These are phyloP conservation scores for Vesta saturnalis DNA, from an alignment of 2,888 invertebrate species.

Conservation along the genomic window DNA sequence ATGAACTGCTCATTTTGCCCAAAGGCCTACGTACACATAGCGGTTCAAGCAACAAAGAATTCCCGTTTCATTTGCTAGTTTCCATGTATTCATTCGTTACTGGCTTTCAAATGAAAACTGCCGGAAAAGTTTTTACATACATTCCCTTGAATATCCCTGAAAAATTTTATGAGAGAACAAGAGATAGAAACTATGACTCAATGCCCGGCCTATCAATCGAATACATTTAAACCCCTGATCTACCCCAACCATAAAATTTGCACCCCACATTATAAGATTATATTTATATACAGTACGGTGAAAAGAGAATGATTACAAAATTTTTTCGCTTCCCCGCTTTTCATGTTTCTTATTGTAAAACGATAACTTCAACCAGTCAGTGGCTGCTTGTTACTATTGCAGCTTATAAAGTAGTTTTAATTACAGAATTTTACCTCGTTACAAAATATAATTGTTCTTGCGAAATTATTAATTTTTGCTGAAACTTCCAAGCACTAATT, in stretches of 20 bases:
- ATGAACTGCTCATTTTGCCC: slow-evolving; percentile 50
- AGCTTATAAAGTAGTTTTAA: slow-evolving; percentile 21
- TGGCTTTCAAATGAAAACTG: slow-evolving; percentile 57
- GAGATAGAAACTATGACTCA: slow-evolving; percentile 17
- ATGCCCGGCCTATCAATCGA: slow-evolving; percentile 7
- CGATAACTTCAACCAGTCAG: too few species aligned
- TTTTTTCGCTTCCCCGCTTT: slow-evolving; percentile 3
- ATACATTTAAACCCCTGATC: slow-evolving; percentile 19
- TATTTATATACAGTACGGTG: neutral
- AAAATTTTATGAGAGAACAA: slow-evolving; percentile 1
- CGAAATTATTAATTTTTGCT: slow-evolving; percentile 25
- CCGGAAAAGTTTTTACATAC: slow-evolving; percentile 54
- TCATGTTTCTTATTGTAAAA: slow-evolving; percentile 13
- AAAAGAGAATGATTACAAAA: neutral
- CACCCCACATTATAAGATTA: neutral
- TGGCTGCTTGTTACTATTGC: too few species aligned
- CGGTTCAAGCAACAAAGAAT: slow-evolving; percentile 53
- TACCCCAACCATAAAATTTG: slow-evolving; percentile 17
- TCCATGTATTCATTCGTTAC: slow-evolving; percentile 49
- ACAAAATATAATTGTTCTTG: slow-evolving; percentile 19
- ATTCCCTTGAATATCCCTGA: slow-evolving; percentile 16
- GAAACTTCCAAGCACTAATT: slow-evolving; percentile 26
- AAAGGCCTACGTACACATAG: slow-evolving; percentile 49
- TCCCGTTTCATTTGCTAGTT: slow-evolving; percentile 56
- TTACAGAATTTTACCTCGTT: slow-evolving; percentile 13